A percentile compares a stretch with the other conserved stretches of the same genome.
phyloP scores from a whole-genome alignment of 2,797 vertebrate species.

The Selene dorsalis region DNA sequence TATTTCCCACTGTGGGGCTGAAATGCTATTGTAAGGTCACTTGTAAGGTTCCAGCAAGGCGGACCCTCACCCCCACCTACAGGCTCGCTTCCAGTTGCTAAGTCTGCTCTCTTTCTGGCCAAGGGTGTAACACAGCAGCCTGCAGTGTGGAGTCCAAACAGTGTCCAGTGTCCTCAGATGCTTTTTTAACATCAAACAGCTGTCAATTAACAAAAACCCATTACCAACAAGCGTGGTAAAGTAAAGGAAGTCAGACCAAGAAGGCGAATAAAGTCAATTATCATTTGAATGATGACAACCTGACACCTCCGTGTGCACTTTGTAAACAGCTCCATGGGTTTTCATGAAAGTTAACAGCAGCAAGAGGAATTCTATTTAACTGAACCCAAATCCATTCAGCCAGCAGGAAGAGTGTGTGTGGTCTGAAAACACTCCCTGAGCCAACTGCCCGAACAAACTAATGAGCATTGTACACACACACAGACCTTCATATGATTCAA shows the following conservation, averaged over 20 bases:
- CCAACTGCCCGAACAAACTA: slow-evolving; percentile 80
- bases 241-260: slow-evolving; percentile 44
- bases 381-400: slow-evolving; percentile 72
- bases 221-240: slow-evolving; percentile 42
- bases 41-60: slow-evolving; percentile 69
- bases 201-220: slow-evolving; percentile 54
- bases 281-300: slow-evolving; percentile 70
- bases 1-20: slow-evolving; percentile 77
- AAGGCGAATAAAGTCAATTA: slow-evolving; percentile 60
- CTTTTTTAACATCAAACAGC: slow-evolving; percentile 55
- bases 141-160: slow-evolving; percentile 36
- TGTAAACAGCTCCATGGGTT: slow-evolving; percentile 59
- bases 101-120: slow-evolving; percentile 35
- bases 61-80: slow-evolving; percentile 72
- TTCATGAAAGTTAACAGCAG: slow-evolving; percentile 67
- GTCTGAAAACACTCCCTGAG: slow-evolving; percentile 76
- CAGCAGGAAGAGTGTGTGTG: slow-evolving; percentile 81
- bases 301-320: slow-evolving; percentile 56
- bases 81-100: slow-evolving; percentile 36
- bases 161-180: slow-evolving; percentile 45
- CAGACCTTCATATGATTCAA: slow-evolving; percentile 34
- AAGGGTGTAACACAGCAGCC: slow-evolving; percentile 63
- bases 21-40: slow-evolving; percentile 82
- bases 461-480: slow-evolving; percentile 73
- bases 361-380: slow-evolving; percentile 77